Conservation (phyloP, 2,888 invertebrate genomes). For the Sialis fuliginosa region DNA sequence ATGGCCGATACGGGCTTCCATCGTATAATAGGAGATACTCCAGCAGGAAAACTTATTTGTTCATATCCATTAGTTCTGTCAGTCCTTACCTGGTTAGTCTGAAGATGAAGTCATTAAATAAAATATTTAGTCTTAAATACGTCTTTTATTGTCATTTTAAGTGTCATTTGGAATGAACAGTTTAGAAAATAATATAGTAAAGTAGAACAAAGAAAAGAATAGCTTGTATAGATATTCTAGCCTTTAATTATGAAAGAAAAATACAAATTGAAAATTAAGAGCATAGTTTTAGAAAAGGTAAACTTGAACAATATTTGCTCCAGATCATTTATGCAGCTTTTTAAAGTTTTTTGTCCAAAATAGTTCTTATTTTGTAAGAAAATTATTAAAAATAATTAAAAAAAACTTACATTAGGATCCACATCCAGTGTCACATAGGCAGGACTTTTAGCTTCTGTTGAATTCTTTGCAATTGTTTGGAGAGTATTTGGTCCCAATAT, state of each 20-base stretch:
- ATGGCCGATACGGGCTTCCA: not conserved
- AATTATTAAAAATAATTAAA: not conserved
- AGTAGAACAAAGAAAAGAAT: too few relatives aligned
- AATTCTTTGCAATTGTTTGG: conserved; percentile 36
- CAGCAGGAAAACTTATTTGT: not conserved
- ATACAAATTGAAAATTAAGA: too few relatives aligned
- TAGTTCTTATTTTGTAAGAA: too few relatives aligned
- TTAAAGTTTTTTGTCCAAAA: too few relatives aligned
- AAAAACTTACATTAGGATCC: conserved; percentile 37
- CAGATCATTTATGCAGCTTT: too few relatives aligned
- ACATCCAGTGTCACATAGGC: conserved; percentile 31
- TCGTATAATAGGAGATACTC: not conserved
- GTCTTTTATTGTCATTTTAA: not conserved
- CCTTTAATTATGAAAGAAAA: too few relatives aligned
- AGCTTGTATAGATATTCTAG: too few relatives aligned
- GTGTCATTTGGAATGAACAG: too few relatives aligned
- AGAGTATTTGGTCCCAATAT: conserved; percentile 42
- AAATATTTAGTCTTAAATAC: conserved; percentile 14
- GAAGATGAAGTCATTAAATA: conserved; percentile 5
- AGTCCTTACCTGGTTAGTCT: conserved; percentile 4
- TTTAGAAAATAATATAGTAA: too few relatives aligned
- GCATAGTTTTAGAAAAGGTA: too few relatives aligned
- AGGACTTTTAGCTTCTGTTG: conserved; percentile 29
- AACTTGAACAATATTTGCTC: too few relatives aligned
- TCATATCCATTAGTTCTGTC: not conserved